Conservation (phyloP, 2,797 vertebrate species). For the Coregonus sp. region DNA sequence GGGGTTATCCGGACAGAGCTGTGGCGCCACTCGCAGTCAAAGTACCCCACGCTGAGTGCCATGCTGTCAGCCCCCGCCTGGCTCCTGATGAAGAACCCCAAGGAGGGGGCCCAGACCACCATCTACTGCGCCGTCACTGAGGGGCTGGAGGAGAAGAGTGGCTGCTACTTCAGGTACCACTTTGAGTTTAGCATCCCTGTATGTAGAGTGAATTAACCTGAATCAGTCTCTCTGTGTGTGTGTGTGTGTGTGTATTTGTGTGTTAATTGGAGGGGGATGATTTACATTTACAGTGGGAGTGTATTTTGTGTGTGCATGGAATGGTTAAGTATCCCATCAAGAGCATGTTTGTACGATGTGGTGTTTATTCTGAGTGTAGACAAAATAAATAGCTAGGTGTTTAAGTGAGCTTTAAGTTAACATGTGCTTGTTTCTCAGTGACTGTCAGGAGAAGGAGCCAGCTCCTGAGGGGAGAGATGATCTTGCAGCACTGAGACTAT, state of each 20-base stretch:
- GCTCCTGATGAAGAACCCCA: slow-evolving; percentile 58
- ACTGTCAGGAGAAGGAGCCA: slow-evolving; percentile 65
- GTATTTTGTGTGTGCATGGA: not conserved
- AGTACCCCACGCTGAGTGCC: slow-evolving; percentile 41
- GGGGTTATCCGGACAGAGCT: slow-evolving; percentile 60
- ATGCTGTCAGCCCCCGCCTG: slow-evolving; percentile 44
- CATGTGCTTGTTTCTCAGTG: slow-evolving; percentile 48
- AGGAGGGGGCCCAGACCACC: slow-evolving; percentile 56
- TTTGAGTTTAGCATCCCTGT: not conserved
- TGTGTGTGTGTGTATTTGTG: not conserved
- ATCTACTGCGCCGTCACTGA: slow-evolving; percentile 56
- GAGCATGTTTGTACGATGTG: not conserved
- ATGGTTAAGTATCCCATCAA: not conserved
- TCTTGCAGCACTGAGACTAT: slow-evolving; percentile 68
- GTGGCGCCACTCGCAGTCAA: slow-evolving; percentile 45
- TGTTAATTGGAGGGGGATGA: not conserved
- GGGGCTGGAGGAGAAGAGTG: slow-evolving; percentile 48
- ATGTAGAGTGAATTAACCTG: not conserved
- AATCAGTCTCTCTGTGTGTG: not conserved
- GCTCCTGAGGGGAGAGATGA: slow-evolving; percentile 67
- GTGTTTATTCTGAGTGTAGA: not conserved
- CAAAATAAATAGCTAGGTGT: not conserved
- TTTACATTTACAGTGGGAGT: not conserved
- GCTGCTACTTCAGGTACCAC: slow-evolving; percentile 58
- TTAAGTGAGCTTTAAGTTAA: not conserved